Percentiles rank a stretch among this genome's conserved stretches.
Conservation (phyloP, 2,113 vertebrate species). For the Stegostoma tigrinum region DNA sequence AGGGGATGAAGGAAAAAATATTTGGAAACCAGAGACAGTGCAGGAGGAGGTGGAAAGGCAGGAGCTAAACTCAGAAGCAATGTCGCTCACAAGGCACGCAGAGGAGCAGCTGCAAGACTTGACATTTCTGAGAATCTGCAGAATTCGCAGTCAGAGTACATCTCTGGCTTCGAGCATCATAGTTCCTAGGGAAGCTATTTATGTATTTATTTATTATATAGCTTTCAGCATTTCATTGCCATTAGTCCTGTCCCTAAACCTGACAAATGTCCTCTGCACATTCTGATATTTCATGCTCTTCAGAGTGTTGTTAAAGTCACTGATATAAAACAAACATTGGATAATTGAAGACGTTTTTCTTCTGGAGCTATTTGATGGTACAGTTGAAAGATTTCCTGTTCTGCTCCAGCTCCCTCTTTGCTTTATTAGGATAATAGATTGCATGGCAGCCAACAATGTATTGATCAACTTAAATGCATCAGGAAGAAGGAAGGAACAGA, state of each 20-base stretch:
- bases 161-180: background rate
- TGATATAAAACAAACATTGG: slow-evolving; percentile 7
- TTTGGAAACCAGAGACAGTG: too few species aligned
- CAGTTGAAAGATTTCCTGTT: background rate
- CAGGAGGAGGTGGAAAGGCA: background rate
- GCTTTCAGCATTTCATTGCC: background rate
- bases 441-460: background rate
- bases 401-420: background rate
- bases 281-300: background rate
- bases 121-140: background rate
- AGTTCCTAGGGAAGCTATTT: background rate
- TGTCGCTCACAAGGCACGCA: background rate
- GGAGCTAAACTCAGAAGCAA: background rate
- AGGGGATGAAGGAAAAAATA: too few species aligned
- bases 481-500: background rate
- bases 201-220: background rate
- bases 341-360: background rate
- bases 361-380: background rate
- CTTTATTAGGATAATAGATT: slow-evolving; percentile 22
- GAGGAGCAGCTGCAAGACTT: background rate
- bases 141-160: background rate
- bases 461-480: background rate
- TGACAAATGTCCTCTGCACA: background rate
- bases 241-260: background rate
- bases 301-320: background rate